phyloP scores from a whole-genome alignment of 2,888 invertebrate species.

The Eristalis arbustorum region DNA sequence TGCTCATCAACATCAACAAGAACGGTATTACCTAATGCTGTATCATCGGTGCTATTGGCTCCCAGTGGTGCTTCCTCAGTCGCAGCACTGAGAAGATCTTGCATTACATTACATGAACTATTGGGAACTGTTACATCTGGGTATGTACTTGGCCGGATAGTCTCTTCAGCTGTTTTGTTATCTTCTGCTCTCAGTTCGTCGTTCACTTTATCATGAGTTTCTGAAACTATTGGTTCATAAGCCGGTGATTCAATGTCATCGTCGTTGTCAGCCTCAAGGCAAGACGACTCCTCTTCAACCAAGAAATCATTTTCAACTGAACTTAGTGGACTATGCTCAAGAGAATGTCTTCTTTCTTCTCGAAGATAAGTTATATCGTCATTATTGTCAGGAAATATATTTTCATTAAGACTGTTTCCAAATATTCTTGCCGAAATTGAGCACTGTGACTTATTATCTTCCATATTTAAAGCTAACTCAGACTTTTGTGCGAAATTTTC shows the following conservation, averaged over 20 bases:
- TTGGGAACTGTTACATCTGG: not conserved
- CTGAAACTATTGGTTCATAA: conserved; percentile 38
- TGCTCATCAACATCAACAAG: not conserved
- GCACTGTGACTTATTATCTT: not conserved
- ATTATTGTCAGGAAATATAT: not conserved
- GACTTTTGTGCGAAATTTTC: not conserved
- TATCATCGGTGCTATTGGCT: not conserved
- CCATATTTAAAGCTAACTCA: not conserved
- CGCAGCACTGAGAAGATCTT: not conserved
- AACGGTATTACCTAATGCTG: no score
- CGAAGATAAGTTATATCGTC: not conserved
- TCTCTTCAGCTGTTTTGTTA: not conserved
- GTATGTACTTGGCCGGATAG: no score
- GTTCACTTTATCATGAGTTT: not conserved
- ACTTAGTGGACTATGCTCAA: not conserved
- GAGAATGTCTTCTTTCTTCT: not conserved
- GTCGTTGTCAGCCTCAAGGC: not conserved
- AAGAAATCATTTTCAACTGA: not conserved
- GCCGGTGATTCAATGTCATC: conserved; percentile 58
- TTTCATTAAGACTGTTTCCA: not conserved
- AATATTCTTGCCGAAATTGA: not conserved
- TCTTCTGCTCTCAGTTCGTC: not conserved
- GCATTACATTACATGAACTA: not conserved
- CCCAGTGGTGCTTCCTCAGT: no score
- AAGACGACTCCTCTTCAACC: not conserved